These are phyloP conservation scores for Phlogophora meticulosa DNA, from an alignment of 2,888 invertebrate genomes.

Conservation along the genomic window DNA sequence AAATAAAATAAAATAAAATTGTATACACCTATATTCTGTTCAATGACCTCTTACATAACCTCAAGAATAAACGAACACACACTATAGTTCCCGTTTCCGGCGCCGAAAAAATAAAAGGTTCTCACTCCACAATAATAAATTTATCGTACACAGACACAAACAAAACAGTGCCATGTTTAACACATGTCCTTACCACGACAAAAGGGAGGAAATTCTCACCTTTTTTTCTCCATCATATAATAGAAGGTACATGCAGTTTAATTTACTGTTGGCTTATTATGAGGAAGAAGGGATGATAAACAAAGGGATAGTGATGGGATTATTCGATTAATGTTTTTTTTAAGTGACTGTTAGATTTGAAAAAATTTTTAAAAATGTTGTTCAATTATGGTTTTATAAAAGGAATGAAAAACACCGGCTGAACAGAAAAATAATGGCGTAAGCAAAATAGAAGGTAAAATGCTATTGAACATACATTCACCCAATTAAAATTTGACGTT, in stretches of 20 bases:
- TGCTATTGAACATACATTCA: too few relatives aligned
- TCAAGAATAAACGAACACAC: slow-evolving; percentile 1
- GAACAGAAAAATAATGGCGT: too few relatives aligned
- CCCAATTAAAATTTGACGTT: too few relatives aligned
- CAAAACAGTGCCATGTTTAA: slow-evolving; percentile 52
- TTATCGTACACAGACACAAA: slow-evolving; percentile 37
- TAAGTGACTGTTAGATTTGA: too few relatives aligned
- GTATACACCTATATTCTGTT: too few relatives aligned
- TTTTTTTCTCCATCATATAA: slow-evolving; percentile 25
- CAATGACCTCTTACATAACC: background rate
- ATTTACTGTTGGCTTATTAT: slow-evolving; percentile 54
- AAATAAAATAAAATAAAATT: too few relatives aligned
- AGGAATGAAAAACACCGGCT: too few relatives aligned
- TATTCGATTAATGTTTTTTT: background rate
- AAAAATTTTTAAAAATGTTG: too few relatives aligned
- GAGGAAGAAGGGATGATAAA: slow-evolving; percentile 23
- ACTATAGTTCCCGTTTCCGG: background rate
- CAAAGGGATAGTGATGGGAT: slow-evolving; percentile 25
- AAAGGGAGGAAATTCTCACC: slow-evolving; percentile 30
- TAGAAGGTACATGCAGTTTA: slow-evolving; percentile 39
- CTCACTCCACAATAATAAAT: slow-evolving; percentile 49
- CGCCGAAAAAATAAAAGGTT: slow-evolving; percentile 29
- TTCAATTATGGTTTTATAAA: too few relatives aligned
- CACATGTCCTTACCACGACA: slow-evolving; percentile 39
- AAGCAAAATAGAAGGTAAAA: too few relatives aligned